A percentile compares a stretch with the other conserved stretches of the same genome.
Conservation (phyloP, 1,140 invertebrate species). For the Coelopa frigida region DNA sequence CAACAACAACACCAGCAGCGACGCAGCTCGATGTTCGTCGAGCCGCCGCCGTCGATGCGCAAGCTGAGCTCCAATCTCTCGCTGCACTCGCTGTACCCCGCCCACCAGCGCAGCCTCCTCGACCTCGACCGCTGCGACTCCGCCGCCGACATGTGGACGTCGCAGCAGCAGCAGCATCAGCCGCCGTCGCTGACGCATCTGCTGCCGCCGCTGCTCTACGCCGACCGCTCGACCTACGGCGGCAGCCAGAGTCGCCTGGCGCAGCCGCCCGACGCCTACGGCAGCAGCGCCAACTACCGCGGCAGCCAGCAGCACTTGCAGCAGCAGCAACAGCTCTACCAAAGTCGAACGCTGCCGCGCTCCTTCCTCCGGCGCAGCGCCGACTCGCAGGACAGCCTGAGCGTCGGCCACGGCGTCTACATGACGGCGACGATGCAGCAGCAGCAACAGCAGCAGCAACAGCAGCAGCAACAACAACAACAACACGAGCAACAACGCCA, state of each 20-base stretch:
- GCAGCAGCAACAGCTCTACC: constrained; percentile 8
- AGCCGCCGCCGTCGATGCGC: constrained; percentile 19
- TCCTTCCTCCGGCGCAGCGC: constrained; percentile 26
- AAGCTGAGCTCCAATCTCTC: constrained; percentile 36
- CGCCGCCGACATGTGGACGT: constrained; percentile 1
- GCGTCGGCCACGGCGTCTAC: constrained; percentile 22
- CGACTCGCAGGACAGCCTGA: constrained; percentile 27
- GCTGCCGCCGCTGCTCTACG: neutral
- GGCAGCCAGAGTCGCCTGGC: constrained; percentile 16
- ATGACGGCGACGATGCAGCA: constrained; percentile 19
- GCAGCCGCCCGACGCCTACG: too few species aligned
- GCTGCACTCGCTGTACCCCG: constrained; percentile 21
- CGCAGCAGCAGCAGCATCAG: neutral
- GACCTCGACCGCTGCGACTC: constrained; percentile 16
- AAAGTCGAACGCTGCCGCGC: constrained; percentile 38
- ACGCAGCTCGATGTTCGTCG: constrained; percentile 27
- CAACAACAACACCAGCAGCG: too few species aligned
- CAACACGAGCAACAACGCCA: constrained; percentile 17
- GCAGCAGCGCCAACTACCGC: neutral
- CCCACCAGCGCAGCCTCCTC: constrained; percentile 3
- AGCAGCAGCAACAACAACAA: constrained; percentile 16
- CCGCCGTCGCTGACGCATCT: neutral
- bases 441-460: constrained; percentile 22
- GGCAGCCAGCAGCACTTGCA: constrained; percentile 19
- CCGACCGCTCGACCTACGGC: constrained; percentile 8